Percentiles rank a stretch among this genome's conserved stretches.
phyloP scores from a whole-genome alignment of 2,797 vertebrate species.

The Clarias laeviceps region DNA sequence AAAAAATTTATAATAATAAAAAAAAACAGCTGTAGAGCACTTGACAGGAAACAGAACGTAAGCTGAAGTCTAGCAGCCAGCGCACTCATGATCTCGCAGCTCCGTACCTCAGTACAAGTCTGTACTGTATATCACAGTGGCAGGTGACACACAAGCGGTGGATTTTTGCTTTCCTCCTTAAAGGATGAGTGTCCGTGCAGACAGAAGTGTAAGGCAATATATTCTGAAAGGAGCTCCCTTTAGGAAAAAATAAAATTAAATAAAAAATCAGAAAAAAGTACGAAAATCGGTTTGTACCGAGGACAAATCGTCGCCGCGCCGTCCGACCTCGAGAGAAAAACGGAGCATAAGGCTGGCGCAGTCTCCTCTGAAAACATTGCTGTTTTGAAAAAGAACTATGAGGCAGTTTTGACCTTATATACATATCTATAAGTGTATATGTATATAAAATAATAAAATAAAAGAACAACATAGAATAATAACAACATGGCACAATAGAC shows the following conservation, averaged over 20 bases:
- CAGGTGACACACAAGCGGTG: constrained; percentile 35
- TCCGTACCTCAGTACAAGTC: constrained; percentile 16
- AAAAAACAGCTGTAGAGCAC: not conserved
- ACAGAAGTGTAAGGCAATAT: constrained; percentile 68
- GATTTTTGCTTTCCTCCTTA: constrained; percentile 30
- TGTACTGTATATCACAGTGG: constrained; percentile 49
- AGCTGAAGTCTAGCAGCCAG: constrained; percentile 9
- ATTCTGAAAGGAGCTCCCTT: constrained; percentile 71
- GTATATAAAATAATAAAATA: constrained; percentile 76
- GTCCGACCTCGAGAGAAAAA: constrained; percentile 52
- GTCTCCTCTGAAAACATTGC: constrained; percentile 59
- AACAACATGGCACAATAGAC: constrained; percentile 78
- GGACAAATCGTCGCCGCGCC: constrained; percentile 32
- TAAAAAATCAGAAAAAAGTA: not conserved
- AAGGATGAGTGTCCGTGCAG: constrained; percentile 54
- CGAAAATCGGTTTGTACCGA: constrained; percentile 58
- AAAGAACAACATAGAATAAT: constrained; percentile 67
- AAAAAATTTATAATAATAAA: not conserved
- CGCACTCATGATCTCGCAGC: not conserved
- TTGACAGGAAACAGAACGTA: not conserved
- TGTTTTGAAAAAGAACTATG: constrained; percentile 62
- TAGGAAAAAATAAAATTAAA: too few relatives aligned
- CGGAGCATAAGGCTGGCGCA: constrained; percentile 52
- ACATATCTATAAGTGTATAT: constrained; percentile 78
- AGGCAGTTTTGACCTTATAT: constrained; percentile 76